Evolutionary conservation across 2,113 vertebrate species (phyloP), one percentile per base, ranked within the genome.

Genomic region (Odocoileus virginianus): DNA sequence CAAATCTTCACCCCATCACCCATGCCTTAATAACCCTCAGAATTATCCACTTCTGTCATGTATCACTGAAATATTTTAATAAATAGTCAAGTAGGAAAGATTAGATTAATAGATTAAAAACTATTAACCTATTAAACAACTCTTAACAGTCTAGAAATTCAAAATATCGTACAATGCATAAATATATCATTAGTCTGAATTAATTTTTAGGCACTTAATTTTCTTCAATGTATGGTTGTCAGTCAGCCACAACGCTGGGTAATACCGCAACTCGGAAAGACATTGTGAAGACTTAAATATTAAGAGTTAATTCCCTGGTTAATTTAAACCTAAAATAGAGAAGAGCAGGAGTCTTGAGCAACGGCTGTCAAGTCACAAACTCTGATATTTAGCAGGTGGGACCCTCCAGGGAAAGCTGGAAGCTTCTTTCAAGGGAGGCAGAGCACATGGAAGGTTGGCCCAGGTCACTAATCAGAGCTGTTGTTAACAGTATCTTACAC

Each of bases 111-210:
- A 97, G 95, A 97, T 97, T 97, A 96, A 97, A 71, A 98, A 97
- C 95, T 97, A 96, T 97, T 98, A 98, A 98, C 95, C 93, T 97
- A 97, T 98, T 98, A 97, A 97, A 97, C 97, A 98, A 97, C 96
- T 98, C 91, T 96, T 94, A 97, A 97, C 83, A 97, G 97, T 91
- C 94, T 94, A 96, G 95, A 97, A 97, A 97, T 97, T 97, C 96
- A 97, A 98, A 98, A 97, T 97, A 98, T 94, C 95, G 84, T 47
- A 95, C 92, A 96, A 96, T 61, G 87, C 93, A 97, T 96, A 97
- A 98, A 96, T 95, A 96, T n/a, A 95, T 92, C 97, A 98, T 97
- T 97, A 97, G 93, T 83, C 81, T 52, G 93, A 95, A 81, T 60
- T 97, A 76, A 97, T 96, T 97, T 93, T 45, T 87, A 93, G 90